Base-by-base conservation (phyloP, 2,113 vertebrate species). In the Ammodytes marinus region DNA sequence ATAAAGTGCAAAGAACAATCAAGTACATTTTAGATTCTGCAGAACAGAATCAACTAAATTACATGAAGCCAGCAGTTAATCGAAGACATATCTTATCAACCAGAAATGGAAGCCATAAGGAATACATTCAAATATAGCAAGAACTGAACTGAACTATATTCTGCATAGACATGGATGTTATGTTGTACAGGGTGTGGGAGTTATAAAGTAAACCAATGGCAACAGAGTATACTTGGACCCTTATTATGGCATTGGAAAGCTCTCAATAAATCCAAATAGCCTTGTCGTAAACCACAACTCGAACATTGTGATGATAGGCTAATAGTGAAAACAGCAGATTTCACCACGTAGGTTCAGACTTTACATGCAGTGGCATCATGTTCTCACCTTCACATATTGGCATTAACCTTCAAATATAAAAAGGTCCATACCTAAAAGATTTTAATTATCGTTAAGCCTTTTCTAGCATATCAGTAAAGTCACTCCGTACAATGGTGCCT, bases 241-340 rank as follows among this genome's bases (percentile, higher is more conserved):
- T 46, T 7, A 19, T 59, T 45, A n/a, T 42, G 5, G 6, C 46
- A 11, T 60, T 3, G 59, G 13, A 66, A 66, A 46, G 53, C 52
- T 27, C 39, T 73, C 14, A 11, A 5, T 63, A 45, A 49, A 4
- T 52, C 67, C 47, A 40, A 6, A 75, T 49, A 68, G 17, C 11
- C 17, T 7, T 17, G 17, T 42, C 39, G 13, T 42, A 65, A 67
- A 66, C 47, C 47, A 49, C 8, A 45, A 12, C 3, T 60, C n/a
- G 8, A 27, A 14, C 53, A 50, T 13, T 49, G 66, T 64, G 68
- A 77, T 43, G 43, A 58, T n/a, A 14, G 14, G 61, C 7, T 43
- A 35, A 63, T 6, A n/a, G 58, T 57, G 19, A 71, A 72, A 74
- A 59, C 43, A 49, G 54, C 27, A 54, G 40, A 73, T 49, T 58